Evolutionary conservation across 2,888 invertebrate species (phyloP), one percentile per base, ranked within the genome.

Genomic region (Dicycla oo): DNA sequence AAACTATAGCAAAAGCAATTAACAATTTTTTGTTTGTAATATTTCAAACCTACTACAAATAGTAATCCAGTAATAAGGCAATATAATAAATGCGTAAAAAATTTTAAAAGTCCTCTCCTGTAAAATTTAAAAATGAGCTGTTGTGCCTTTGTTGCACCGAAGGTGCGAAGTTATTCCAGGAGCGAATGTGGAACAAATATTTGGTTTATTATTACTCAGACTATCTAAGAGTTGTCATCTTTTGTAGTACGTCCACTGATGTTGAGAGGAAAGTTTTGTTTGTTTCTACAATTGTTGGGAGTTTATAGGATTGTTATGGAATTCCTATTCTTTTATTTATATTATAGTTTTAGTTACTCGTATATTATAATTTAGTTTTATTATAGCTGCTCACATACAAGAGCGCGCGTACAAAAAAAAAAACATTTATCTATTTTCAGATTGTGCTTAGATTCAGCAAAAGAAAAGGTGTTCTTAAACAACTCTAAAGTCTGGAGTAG

Each of bases 161-260:
- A n/a, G n/a, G n/a, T n/a, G n/a, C n/a, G n/a, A n/a, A n/a, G 82
- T 54, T 78, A 80, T 80, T 80, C 69, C 64, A 68, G 57, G 63
- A 76, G 64, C 47, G 76, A 75, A 82, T 79, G 75, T 79, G 69
- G 75, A 71, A 78, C 82, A 75, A 82, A 79, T 75, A 82, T 82
- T 75, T 68, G 49, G 34, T 56, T 56, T 53, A 56, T 60, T 60
- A 74, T 34, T 56, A 49, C 11, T 53, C 23, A 38, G 57, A 73
- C 49, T 71, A 62, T 78, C 8, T 64, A 60, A 38, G 43, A 30
- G 47, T 80, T 60, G 60, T 43, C 64, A 64, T 66, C 40, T 66
- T 53, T 58, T 74, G 66, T 73, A 40, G 56, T 38, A 20, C 11
- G 34, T 30, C 30, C 20, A 10, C 34, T 47, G 47, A 43, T 23